These are phyloP conservation scores for Dynastes hyllus DNA, from an alignment of 2,888 invertebrate genomes.

Conservation along the genomic window DNA sequence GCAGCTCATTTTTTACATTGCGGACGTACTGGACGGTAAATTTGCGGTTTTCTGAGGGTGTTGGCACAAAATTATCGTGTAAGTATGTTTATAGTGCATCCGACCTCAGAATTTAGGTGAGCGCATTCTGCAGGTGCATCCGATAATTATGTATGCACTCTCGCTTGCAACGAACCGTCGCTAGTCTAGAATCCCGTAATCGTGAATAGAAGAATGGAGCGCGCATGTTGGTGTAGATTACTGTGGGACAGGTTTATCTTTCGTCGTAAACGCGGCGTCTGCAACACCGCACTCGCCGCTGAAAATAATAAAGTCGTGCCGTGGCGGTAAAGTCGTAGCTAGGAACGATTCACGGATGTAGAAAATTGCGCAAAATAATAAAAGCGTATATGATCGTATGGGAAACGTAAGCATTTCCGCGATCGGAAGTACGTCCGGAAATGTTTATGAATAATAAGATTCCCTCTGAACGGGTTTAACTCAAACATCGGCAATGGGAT, in stretches of 20 bases:
- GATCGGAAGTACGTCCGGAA: too few relatives aligned
- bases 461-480: too few relatives aligned
- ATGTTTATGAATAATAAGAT: too few relatives aligned
- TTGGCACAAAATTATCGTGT: too few relatives aligned
- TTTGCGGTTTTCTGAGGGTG: too few relatives aligned
- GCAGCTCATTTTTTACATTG: too few relatives aligned
- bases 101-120: not conserved
- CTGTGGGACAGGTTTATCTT: slow-evolving; percentile 1
- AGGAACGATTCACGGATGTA: not conserved
- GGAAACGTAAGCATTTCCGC: not conserved
- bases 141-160: slow-evolving; percentile 24
- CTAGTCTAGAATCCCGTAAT: not conserved
- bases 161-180: not conserved
- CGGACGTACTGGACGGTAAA: too few relatives aligned
- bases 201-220: slow-evolving; percentile 16
- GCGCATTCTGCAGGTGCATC: not conserved
- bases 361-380: not conserved
- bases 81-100: not conserved
- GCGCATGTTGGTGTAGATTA: slow-evolving; percentile 16
- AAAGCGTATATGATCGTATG: not conserved
- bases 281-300: slow-evolving; percentile 3
- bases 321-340: not conserved
- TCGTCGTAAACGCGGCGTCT: not conserved
- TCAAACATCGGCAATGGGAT: too few relatives aligned
- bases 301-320: slow-evolving; percentile 14